Evolutionary conservation across 2,888 invertebrate genomes (phyloP).

Genomic region (Pyrrhia umbra): DNA sequence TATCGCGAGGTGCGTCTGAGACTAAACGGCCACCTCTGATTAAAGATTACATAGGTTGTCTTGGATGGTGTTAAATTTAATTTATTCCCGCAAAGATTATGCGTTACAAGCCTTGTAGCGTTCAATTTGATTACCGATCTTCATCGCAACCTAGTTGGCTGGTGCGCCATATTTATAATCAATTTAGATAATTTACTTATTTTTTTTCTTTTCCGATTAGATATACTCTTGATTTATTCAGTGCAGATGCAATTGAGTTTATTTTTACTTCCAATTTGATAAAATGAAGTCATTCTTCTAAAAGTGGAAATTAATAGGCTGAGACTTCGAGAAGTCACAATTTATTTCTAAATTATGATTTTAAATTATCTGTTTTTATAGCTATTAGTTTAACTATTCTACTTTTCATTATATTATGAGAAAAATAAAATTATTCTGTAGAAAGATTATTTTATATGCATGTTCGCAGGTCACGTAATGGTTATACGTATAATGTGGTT

Average conservation of each 20-base stretch:
- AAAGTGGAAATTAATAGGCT: not conserved
- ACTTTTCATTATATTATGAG: too few species aligned
- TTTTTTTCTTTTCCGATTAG: not conserved
- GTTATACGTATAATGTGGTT: too few species aligned
- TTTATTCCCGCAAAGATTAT: conserved; percentile 72
- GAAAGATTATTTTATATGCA: too few species aligned
- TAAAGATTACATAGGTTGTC: conserved; percentile 76
- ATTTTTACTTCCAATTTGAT: not conserved
- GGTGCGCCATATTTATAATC: conserved; percentile 44
- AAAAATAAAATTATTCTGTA: too few species aligned
- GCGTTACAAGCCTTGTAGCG: conserved; percentile 65
- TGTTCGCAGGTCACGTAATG: too few species aligned
- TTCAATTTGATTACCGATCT: conserved; percentile 70
- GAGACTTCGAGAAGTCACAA: not conserved
- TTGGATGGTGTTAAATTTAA: conserved; percentile 76
- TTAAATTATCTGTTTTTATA: too few species aligned
- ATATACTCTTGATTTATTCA: not conserved
- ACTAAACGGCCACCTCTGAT: conserved; percentile 73
- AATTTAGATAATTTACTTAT: conserved; percentile 26
- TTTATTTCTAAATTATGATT: too few species aligned
- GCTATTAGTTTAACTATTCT: too few species aligned
- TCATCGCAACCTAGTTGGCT: conserved; percentile 61
- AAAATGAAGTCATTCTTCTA: not conserved
- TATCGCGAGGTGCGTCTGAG: conserved; percentile 67
- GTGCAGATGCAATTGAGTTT: not conserved